A percentile compares a stretch with the other conserved stretches of the same genome.
phyloP scores from a whole-genome alignment of 2,888 invertebrate species.

The Coremacera marginata region DNA sequence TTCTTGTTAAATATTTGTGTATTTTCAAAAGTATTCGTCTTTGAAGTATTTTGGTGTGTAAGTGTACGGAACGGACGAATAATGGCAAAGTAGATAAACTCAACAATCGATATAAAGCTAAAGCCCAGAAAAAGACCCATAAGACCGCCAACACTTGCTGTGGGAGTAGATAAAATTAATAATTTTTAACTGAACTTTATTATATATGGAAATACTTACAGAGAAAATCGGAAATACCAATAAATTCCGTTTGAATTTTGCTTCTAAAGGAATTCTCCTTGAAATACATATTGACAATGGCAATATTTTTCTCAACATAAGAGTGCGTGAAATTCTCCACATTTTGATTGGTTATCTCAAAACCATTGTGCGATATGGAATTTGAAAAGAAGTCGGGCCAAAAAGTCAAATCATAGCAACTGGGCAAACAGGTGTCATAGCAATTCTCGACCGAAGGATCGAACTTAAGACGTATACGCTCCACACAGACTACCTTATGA shows the following conservation, averaged over 20 bases:
- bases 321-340: constrained; percentile 43
- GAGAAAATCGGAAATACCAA: constrained; percentile 84
- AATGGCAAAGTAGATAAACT: constrained; percentile 25
- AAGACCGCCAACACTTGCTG: constrained; percentile 28
- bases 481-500: constrained; percentile 74
- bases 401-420: constrained; percentile 80
- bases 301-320: constrained; percentile 73
- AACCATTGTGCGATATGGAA: constrained; percentile 51
- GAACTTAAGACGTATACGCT: constrained; percentile 52
- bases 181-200: not conserved
- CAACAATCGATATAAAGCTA: constrained; percentile 32
- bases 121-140: constrained; percentile 34
- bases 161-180: not conserved
- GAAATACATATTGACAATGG: constrained; percentile 81
- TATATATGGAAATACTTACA: constrained; percentile 70
- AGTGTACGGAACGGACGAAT: constrained; percentile 52
- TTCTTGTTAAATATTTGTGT: not conserved
- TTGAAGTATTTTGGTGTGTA: not conserved
- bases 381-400: constrained; percentile 74
- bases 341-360: constrained; percentile 68
- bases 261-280: constrained; percentile 78
- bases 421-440: constrained; percentile 74
- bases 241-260: constrained; percentile 81
- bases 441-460: constrained; percentile 47
- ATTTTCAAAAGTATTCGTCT: not conserved